Evolutionary conservation across 2,888 invertebrate genomes (phyloP).

Genomic region (Phanerotoma sp.): DNA sequence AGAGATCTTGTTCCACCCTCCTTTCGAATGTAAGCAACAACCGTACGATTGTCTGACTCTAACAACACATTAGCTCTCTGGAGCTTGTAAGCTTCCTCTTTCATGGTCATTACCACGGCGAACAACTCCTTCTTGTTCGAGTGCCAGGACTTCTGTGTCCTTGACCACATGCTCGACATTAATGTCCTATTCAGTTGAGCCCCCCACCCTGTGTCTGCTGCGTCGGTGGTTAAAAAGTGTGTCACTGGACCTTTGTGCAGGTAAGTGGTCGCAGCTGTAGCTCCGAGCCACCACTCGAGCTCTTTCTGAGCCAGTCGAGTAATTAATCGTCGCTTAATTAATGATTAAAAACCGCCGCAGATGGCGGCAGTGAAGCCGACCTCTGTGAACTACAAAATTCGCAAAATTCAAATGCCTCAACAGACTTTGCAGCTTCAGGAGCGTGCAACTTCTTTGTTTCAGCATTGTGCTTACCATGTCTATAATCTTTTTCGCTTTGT

Average conservation of each 20-base stretch:
- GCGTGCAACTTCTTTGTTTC: conserved; percentile 7
- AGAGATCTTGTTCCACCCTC: conserved; percentile 27
- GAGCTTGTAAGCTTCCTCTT: neutral
- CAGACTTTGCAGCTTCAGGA: neutral
- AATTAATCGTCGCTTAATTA: too few relatives aligned
- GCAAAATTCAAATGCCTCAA: neutral
- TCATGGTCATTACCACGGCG: conserved; percentile 20
- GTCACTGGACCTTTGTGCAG: neutral
- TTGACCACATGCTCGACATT: conserved; percentile 15
- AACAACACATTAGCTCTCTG: conserved; percentile 22
- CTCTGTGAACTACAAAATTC: neutral
- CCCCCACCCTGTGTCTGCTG: conserved; percentile 25
- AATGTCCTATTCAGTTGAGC: conserved; percentile 19
- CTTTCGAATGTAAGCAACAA: conserved; percentile 26
- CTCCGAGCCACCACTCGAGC: neutral
- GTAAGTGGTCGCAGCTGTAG: neutral
- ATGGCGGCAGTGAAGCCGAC: neutral
- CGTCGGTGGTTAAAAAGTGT: conserved; percentile 19
- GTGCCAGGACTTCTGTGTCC: conserved; percentile 17
- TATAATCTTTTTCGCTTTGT: conserved; percentile 1
- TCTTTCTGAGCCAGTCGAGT: neutral
- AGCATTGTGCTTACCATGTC: conserved; percentile 18
- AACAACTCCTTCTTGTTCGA: conserved; percentile 29
- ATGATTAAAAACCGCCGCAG: too few relatives aligned
- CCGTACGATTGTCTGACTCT: conserved; percentile 26